These are phyloP conservation scores for Leptopilina clavipes DNA, from an alignment of 1,140 invertebrate genomes.

Conservation along the genomic window DNA sequence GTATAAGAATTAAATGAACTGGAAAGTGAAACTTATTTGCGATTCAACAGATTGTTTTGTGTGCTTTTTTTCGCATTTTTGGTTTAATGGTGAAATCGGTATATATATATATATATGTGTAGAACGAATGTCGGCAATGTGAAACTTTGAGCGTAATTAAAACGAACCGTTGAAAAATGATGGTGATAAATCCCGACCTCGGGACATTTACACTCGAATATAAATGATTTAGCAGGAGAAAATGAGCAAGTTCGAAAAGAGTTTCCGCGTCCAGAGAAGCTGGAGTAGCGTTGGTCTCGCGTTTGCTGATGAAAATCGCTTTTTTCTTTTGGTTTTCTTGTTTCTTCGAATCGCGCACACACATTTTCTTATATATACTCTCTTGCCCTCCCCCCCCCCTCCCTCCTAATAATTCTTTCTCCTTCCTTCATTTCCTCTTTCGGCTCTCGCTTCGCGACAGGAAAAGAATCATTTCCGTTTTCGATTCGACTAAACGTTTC, in stretches of 20 bases:
- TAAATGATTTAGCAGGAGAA: slow-evolving; percentile 50
- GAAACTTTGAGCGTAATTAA: slow-evolving; percentile 49
- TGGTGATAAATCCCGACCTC: slow-evolving; percentile 47
- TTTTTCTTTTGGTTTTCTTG: slow-evolving; percentile 22
- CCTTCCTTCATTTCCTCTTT: slow-evolving; percentile 39
- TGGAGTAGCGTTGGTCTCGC: neutral
- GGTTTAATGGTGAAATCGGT: slow-evolving; percentile 21
- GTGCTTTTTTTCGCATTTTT: neutral
- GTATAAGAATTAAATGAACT: neutral
- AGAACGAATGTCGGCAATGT: neutral
- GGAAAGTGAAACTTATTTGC: neutral
- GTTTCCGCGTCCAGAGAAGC: slow-evolving; percentile 38
- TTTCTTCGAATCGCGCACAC: neutral
- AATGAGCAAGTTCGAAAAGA: slow-evolving; percentile 44
- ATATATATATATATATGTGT: neutral
- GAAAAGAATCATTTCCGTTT: slow-evolving; percentile 33
- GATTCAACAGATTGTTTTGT: neutral
- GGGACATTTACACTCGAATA: slow-evolving; percentile 48
- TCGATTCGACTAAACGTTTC: slow-evolving; percentile 25
- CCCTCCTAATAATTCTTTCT: slow-evolving; percentile 39
- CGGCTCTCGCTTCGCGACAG: slow-evolving; percentile 40
- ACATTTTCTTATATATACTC: slow-evolving; percentile 22
- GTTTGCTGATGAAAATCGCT: neutral
- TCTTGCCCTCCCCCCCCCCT: slow-evolving; percentile 26
- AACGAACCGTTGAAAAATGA: slow-evolving; percentile 50